Evolutionary conservation across 2,888 invertebrate genomes (phyloP).

Genomic region (Lithophane leautieri): DNA sequence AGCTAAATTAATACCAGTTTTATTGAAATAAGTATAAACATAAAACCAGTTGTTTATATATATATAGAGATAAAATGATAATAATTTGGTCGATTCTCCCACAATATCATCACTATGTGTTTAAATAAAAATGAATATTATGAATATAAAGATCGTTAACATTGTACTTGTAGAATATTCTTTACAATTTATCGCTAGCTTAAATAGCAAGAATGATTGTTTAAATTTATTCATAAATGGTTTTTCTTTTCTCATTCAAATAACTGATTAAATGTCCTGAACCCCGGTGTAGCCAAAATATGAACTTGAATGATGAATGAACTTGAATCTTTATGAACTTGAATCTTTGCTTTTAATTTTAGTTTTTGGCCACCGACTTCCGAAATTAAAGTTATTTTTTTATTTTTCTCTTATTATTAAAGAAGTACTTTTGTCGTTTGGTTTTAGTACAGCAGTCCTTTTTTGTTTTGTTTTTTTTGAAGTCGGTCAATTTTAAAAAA

Average conservation of each 20-base stretch:
- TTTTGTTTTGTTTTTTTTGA: too few relatives aligned
- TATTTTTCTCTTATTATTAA: too few relatives aligned
- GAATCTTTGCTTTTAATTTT: too few relatives aligned
- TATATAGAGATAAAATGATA: conserved; percentile 5
- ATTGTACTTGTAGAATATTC: background rate
- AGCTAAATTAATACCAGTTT: conserved; percentile 13
- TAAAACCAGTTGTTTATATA: conserved; percentile 1
- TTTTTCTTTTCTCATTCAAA: conserved; percentile 7
- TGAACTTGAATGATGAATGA: too few relatives aligned
- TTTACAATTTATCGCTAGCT: conserved; percentile 5
- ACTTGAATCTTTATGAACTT: too few relatives aligned
- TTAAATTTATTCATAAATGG: background rate
- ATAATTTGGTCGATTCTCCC: conserved; percentile 30
- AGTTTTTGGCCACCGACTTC: too few relatives aligned
- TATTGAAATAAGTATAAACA: conserved; percentile 15
- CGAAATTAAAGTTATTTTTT: too few relatives aligned
- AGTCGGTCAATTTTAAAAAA: too few relatives aligned
- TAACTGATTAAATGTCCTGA: background rate
- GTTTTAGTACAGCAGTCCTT: too few relatives aligned
- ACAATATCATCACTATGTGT: conserved; percentile 19
- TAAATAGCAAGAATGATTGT: background rate
- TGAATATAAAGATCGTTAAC: conserved; percentile 5
- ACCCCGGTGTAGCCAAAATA: background rate
- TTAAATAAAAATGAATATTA: background rate
- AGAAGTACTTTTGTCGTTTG: too few relatives aligned